These are phyloP conservation scores for Mythimna albipuncta DNA, from an alignment of 2,888 invertebrate species.

Conservation along the genomic window DNA sequence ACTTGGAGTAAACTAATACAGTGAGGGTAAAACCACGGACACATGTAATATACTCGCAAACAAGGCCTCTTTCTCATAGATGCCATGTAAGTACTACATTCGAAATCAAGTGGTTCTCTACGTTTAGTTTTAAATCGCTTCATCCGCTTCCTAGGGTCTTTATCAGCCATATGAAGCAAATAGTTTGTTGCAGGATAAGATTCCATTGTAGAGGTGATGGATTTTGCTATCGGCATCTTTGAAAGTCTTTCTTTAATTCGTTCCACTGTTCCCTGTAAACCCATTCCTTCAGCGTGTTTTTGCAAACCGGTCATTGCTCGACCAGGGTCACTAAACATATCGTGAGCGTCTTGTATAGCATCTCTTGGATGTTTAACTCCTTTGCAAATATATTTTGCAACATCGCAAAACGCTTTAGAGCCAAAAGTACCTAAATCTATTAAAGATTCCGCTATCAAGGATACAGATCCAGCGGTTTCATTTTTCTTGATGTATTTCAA, in stretches of 20 bases:
- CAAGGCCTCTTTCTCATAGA: slow-evolving; percentile 73
- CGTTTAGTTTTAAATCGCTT: slow-evolving; percentile 22
- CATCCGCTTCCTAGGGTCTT: slow-evolving; percentile 35
- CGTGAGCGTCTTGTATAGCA: background rate
- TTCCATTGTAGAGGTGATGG: slow-evolving; percentile 17
- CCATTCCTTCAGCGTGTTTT: background rate
- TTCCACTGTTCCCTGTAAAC: slow-evolving; percentile 7
- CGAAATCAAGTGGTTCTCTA: slow-evolving; percentile 60
- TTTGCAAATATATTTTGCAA: slow-evolving; percentile 10
- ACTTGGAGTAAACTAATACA: slow-evolving; percentile 68
- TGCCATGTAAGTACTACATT: slow-evolving; percentile 73
- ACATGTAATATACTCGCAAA: slow-evolving; percentile 69
- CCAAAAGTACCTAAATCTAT: slow-evolving; percentile 47
- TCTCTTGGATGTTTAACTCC: slow-evolving; percentile 31
- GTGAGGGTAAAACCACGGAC: slow-evolving; percentile 78
- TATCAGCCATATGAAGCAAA: slow-evolving; percentile 47
- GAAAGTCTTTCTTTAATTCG: slow-evolving; percentile 32
- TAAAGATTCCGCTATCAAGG: slow-evolving; percentile 43
- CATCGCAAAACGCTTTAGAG: slow-evolving; percentile 17
- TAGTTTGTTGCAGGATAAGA: slow-evolving; percentile 35
- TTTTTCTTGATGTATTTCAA: slow-evolving; percentile 22
- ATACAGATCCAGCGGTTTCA: background rate
- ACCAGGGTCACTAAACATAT: background rate
- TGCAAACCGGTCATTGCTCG: rapidly evolving
- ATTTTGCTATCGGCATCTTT: slow-evolving; percentile 14